Base-by-base conservation (phyloP, 2,888 invertebrate species). In the Hermaeophaga mercurialis region DNA sequence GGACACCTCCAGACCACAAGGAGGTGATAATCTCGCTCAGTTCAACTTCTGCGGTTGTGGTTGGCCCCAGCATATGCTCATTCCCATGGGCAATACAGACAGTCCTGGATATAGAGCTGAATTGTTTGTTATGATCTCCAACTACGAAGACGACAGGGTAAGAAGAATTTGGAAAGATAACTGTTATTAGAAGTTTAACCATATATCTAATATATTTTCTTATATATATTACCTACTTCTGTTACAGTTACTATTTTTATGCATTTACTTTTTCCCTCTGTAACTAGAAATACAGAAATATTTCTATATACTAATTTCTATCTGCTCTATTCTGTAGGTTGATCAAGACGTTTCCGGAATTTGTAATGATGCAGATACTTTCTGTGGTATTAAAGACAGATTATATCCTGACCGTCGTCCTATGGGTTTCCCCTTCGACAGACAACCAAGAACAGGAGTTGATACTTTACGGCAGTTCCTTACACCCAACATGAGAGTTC, bases 1-100 rank as follows among this genome's bases (percentile, higher is more conserved):
- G 66, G 87, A 89, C 64, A 68, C 72, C n/a, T 80, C 77, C 55
- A 81, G 89, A 0, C 87, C 89, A 0, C 75, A 80, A n/a, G 82
- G 80, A 0, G 82, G 82, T 34, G 77, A 80, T 1, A 77, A 82
- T 0, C 64, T 79, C 53, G 78, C 77, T 6, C 80, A 81, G 64
- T 89, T 89, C 78, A 88, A 89, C 78, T 90, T 89, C 82, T 94
- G 93, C 78, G 92, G 92, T 58, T 94, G 93, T 69, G 91, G 92
- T 46, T 92, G 92, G 91, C 92, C 92, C 0, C 86, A 90, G 58
- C 91, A 92, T 75, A 83, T 92, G 84, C 81, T 91, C 4, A 65
- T 90, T 26, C 89, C 91, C 0, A 88, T 85, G 76, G 92, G 92
- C 2, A 85, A 75, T 3, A 70, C 80, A 0, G 80, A 82, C 55